phyloP scores from a whole-genome alignment of 2,113 vertebrate genomes.

The Mugil cephalus region DNA sequence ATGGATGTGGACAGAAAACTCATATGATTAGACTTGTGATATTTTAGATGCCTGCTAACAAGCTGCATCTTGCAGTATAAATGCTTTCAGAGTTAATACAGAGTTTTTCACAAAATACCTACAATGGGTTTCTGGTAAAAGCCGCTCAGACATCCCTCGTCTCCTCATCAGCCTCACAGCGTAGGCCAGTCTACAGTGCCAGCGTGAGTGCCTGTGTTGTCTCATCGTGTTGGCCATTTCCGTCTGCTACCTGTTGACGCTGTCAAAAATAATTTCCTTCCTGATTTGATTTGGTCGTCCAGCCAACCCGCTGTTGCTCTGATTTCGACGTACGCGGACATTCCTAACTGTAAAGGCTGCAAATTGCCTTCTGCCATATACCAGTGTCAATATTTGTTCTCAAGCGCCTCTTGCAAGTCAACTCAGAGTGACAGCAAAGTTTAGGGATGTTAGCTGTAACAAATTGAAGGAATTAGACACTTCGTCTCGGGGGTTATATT shows the following conservation, averaged over 20 bases:
- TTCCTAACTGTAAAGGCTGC: not conserved
- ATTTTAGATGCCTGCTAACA: not conserved
- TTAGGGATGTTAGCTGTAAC: not conserved
- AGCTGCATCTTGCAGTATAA: not conserved
- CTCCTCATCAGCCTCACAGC: not conserved
- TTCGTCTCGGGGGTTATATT: not conserved
- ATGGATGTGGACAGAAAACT: not conserved
- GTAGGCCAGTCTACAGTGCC: not conserved
- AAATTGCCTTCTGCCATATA: not conserved
- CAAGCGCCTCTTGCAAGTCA: constrained; percentile 3
- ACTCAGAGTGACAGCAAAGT: not conserved
- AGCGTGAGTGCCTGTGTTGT: constrained; percentile 10
- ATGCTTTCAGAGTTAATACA: not conserved
- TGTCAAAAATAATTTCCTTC: not conserved
- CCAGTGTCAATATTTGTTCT: not conserved
- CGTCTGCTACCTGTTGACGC: not conserved
- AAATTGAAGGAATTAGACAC: not conserved
- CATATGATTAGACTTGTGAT: not conserved
- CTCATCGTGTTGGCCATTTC: not conserved
- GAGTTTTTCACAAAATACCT: not conserved
- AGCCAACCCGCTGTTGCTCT: not conserved
- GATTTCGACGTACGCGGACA: not conserved
- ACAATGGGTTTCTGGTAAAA: too few relatives aligned
- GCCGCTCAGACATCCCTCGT: not conserved
- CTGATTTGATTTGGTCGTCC: constrained; percentile 5